phyloP scores from a whole-genome alignment of 2,113 vertebrate species.

The Nothocercus nigrocapillus region DNA sequence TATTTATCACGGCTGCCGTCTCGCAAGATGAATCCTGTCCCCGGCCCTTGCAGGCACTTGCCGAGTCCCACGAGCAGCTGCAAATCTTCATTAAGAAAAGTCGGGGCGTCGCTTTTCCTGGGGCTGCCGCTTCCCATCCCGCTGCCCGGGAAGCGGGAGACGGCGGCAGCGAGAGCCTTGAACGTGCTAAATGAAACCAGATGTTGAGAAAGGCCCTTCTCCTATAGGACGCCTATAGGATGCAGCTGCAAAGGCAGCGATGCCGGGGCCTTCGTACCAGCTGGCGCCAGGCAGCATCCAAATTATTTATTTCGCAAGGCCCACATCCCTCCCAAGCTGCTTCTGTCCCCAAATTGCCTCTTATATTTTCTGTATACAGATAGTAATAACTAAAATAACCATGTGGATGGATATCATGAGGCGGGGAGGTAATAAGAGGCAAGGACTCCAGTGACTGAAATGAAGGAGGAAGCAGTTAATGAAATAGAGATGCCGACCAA shows the following conservation, averaged over 20 bases:
- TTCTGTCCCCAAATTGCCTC: conserved; percentile 49
- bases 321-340: conserved; percentile 16
- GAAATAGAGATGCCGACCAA: conserved; percentile 76
- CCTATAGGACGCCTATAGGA: too few relatives aligned
- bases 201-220: conserved; percentile 39
- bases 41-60: conserved; percentile 73
- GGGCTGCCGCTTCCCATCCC: conserved; percentile 52
- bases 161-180: background rate
- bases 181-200: conserved; percentile 62
- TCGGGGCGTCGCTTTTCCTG: conserved; percentile 70
- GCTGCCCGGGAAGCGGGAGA: conserved; percentile 71
- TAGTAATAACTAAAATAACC: conserved; percentile 69
- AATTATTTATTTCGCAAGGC: conserved; percentile 58
- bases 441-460: conserved; percentile 74
- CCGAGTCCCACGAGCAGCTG: conserved; percentile 88
- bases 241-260: too few relatives aligned
- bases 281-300: conserved; percentile 16
- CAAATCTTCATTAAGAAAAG: conserved; percentile 85
- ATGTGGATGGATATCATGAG: conserved; percentile 68
- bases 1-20: conserved; percentile 56
- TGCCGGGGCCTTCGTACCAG: too few relatives aligned
- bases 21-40: conserved; percentile 80
- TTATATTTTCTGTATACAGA: conserved; percentile 57
- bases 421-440: conserved; percentile 73
- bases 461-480: conserved; percentile 76